Percentiles rank a stretch among this genome's conserved stretches.
Evolutionary conservation across 2,113 vertebrate species (phyloP).

Genomic region (Anolis sagrei): DNA sequence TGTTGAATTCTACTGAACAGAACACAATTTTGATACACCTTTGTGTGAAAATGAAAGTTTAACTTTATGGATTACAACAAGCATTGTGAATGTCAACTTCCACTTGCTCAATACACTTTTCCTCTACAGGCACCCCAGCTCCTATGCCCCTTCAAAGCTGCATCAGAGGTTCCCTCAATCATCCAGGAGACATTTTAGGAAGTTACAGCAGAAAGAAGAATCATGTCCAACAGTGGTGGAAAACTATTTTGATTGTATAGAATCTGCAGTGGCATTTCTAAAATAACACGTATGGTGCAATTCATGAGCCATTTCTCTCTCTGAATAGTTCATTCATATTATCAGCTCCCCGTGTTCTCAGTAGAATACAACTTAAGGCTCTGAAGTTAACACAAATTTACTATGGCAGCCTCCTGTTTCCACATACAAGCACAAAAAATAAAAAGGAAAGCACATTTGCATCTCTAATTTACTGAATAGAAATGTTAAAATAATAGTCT

Average conservation of each 20-base stretch:
- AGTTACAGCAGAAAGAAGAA: too few relatives aligned
- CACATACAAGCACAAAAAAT: too few relatives aligned
- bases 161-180: too few relatives aligned
- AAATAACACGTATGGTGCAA: neutral
- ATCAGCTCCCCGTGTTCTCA: neutral
- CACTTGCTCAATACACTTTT: neutral
- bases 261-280: neutral
- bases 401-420: too few relatives aligned
- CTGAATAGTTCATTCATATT: neutral
- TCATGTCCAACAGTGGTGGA: too few relatives aligned
- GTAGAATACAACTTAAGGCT: neutral
- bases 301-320: neutral
- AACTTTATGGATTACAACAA: neutral
- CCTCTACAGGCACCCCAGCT: neutral
- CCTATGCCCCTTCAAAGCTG: too few relatives aligned
- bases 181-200: too few relatives aligned
- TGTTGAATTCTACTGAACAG: neutral
- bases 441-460: neutral
- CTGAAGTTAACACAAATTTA: too few relatives aligned
- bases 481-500: too few relatives aligned
- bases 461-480: neutral
- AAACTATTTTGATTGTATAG: too few relatives aligned
- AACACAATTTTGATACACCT: neutral
- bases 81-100: neutral
- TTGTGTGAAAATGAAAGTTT: neutral